Evolutionary conservation across 2,113 vertebrate species (phyloP).

Genomic region (Charadrius vociferus): DNA sequence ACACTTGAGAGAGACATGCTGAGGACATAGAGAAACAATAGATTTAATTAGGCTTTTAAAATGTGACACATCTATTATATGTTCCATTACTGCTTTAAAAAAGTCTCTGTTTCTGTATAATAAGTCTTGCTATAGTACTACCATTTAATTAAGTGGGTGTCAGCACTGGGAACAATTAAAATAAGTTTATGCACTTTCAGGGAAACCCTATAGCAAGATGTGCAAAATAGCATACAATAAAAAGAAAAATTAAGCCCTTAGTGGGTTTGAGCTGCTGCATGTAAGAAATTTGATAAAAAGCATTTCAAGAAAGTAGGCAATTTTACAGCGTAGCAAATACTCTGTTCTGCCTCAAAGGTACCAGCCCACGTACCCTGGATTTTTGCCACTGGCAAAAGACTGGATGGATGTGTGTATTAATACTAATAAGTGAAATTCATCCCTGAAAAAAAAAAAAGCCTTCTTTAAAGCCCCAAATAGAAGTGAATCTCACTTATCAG

Average conservation of each 20-base stretch:
- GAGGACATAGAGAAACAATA: conserved; percentile 51
- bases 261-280: neutral
- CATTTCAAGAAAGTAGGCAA: neutral
- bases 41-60: conserved; percentile 65
- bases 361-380: neutral
- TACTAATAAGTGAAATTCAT: neutral
- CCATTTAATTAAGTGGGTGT: conserved; percentile 56
- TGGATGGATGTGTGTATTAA: neutral
- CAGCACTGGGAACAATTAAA: conserved; percentile 63
- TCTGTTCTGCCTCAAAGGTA: neutral
- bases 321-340: neutral
- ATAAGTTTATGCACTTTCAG: conserved; percentile 44
- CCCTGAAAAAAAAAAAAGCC: neutral
- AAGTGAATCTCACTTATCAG: neutral
- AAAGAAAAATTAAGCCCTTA: conserved; percentile 37
- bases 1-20: conserved; percentile 38
- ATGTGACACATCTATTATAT: conserved; percentile 50
- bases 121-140: conserved; percentile 44
- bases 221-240: conserved; percentile 33
- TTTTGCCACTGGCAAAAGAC: neutral
- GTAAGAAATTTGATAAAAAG: conserved; percentile 4
- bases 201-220: conserved; percentile 52
- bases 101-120: conserved; percentile 14
- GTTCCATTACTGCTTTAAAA: conserved; percentile 33
- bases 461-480: neutral